Percentiles rank a stretch among this genome's conserved stretches.
phyloP scores from a whole-genome alignment of 2,797 vertebrate species.

The Amblyraja radiata region DNA sequence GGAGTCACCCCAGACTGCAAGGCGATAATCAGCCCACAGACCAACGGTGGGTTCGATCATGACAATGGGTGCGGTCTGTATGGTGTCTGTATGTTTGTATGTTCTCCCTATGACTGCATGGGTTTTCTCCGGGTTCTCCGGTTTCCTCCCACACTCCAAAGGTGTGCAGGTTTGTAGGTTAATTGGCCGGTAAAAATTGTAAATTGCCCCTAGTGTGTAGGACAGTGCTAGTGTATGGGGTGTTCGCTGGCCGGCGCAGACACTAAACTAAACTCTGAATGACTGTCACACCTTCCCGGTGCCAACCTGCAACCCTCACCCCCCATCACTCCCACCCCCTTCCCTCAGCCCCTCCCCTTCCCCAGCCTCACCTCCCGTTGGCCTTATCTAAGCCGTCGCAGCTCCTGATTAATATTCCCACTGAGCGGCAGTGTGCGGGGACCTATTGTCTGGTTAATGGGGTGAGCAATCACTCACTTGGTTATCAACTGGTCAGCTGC shows the following conservation, averaged over 20 bases:
- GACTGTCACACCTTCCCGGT: neutral
- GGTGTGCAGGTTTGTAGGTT: no score
- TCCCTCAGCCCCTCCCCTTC: neutral
- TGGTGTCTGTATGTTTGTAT: no score
- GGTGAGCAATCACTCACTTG: conserved; percentile 97
- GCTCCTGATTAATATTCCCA: conserved; percentile 99
- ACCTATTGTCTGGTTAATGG: conserved; percentile 96
- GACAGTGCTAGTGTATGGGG: no score
- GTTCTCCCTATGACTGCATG: no score
- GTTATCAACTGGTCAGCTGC: conserved; percentile 89
- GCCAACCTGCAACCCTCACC: neutral
- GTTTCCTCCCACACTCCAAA: no score
- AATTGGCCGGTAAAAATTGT: no score
- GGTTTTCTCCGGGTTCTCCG: no score
- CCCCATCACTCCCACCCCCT: neutral
- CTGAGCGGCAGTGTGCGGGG: conserved; percentile 81
- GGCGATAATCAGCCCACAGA: neutral
- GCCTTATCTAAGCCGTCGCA: conserved; percentile 88
- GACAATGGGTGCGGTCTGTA: no score
- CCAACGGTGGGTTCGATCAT: no score
- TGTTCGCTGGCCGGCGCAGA: no score
- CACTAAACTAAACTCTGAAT: no score
- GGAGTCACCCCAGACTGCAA: neutral
- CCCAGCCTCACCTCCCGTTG: conserved; percentile 33
- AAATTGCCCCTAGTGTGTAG: no score